A percentile compares a stretch with the other conserved stretches of the same genome.
Evolutionary conservation across 2,113 vertebrate genomes (phyloP).

Genomic region (Oryzias celebensis): DNA sequence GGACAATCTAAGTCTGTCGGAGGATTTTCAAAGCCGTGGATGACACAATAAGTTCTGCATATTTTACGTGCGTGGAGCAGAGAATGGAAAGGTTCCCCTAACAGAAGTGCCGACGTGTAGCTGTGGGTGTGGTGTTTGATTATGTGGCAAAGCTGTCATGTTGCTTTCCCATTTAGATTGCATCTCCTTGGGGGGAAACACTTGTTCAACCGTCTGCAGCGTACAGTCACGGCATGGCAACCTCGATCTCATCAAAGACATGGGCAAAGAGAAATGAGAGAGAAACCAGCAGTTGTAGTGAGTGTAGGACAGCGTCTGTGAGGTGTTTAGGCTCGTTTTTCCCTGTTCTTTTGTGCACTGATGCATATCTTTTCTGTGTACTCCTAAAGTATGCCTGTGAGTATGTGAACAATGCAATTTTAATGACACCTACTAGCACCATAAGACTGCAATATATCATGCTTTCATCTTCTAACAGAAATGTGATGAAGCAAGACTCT

Average conservation of each 20-base stretch:
- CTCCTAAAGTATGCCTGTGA: slow-evolving; percentile 41
- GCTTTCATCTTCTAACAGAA: slow-evolving; percentile 9
- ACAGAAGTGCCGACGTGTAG: slow-evolving; percentile 42
- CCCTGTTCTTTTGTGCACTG: slow-evolving; percentile 40
- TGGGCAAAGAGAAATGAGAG: slow-evolving; percentile 26
- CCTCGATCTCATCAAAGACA: slow-evolving; percentile 64
- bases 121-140: slow-evolving; percentile 62
- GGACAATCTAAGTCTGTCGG: background rate
- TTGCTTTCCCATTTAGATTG: slow-evolving; percentile 68
- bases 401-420: slow-evolving; percentile 55
- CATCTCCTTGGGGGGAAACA: slow-evolving; percentile 63
- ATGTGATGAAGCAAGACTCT: slow-evolving; percentile 28
- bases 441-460: slow-evolving; percentile 40
- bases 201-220: slow-evolving; percentile 58
- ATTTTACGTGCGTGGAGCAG: slow-evolving; percentile 25
- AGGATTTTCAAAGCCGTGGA: slow-evolving; percentile 5
- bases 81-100: slow-evolving; percentile 15
- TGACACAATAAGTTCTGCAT: slow-evolving; percentile 5
- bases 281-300: slow-evolving; percentile 28
- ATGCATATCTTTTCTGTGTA: slow-evolving; percentile 50
- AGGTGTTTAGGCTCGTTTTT: slow-evolving; percentile 20
- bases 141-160: slow-evolving; percentile 69
- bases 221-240: slow-evolving; percentile 68
- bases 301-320: slow-evolving; percentile 22
- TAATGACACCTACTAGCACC: slow-evolving; percentile 50